These are phyloP conservation scores for Rhinichthys klamathensis DNA, from an alignment of 2,113 vertebrate genomes.

Conservation along the genomic window DNA sequence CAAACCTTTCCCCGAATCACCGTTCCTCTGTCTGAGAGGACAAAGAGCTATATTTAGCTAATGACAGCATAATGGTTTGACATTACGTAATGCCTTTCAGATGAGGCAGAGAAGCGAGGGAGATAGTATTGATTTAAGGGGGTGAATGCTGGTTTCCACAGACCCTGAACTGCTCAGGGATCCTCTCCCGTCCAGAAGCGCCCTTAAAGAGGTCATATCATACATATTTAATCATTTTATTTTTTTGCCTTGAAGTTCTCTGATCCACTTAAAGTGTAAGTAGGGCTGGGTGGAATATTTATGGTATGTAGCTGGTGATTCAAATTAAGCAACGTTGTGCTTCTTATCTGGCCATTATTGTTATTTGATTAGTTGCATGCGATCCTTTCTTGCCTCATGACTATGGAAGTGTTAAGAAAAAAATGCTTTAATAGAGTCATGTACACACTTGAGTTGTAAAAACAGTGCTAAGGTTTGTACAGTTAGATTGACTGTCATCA, in stretches of 20 bases:
- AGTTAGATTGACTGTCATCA: not conserved
- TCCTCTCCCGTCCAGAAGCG: not conserved
- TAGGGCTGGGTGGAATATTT: not conserved
- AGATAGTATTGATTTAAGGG: slow-evolving; percentile 14
- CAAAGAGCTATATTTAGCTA: slow-evolving; percentile 46
- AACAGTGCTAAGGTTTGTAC: not conserved
- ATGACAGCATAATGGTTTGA: slow-evolving; percentile 21
- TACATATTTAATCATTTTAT: not conserved
- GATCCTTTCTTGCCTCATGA: not conserved
- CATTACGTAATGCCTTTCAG: slow-evolving; percentile 35
- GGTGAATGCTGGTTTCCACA: not conserved
- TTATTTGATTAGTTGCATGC: not conserved
- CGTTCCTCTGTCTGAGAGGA: slow-evolving; percentile 40
- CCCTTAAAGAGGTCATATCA: not conserved
- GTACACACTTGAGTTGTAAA: not conserved
- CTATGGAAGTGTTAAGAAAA: not conserved
- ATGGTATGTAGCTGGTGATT: not conserved
- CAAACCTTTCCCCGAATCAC: slow-evolving; percentile 15
- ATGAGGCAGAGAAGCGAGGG: slow-evolving; percentile 12
- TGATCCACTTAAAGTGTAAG: slow-evolving; percentile 14
- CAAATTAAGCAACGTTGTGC: not conserved
- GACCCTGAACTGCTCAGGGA: not conserved
- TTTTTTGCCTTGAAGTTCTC: not conserved
- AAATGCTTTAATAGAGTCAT: not conserved
- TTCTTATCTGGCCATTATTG: not conserved